Evolutionary conservation across 2,113 vertebrate species (phyloP).

Genomic region (Pandion haliaetus): DNA sequence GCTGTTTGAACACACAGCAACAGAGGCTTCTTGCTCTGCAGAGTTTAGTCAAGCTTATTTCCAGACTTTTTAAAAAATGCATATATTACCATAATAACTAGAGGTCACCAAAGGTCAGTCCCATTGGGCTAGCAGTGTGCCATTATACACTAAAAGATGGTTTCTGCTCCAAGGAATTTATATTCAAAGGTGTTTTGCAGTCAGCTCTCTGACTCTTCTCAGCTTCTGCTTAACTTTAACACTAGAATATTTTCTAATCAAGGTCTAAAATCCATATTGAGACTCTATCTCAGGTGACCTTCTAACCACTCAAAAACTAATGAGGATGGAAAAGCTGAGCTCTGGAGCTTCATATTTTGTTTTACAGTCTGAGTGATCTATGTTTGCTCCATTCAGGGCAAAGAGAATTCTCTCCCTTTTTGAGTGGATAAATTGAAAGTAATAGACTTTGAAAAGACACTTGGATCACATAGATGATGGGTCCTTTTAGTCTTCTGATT

Average conservation of each 20-base stretch:
- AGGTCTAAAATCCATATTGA: not conserved
- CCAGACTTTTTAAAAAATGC: not conserved
- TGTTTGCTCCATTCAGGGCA: not conserved
- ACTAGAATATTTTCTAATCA: constrained; percentile 4
- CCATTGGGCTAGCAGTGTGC: not conserved
- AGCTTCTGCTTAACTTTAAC: not conserved
- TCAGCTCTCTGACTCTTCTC: not conserved
- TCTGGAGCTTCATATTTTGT: not conserved
- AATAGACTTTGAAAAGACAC: not conserved
- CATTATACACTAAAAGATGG: not conserved
- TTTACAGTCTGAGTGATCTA: not conserved
- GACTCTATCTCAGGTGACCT: not conserved
- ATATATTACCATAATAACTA: constrained; percentile 2
- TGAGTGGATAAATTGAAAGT: not conserved
- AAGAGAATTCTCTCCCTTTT: not conserved
- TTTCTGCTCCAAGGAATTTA: not conserved
- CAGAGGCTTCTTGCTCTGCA: not conserved
- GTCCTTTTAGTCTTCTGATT: not conserved
- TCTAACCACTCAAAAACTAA: constrained; percentile 29
- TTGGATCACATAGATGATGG: not conserved
- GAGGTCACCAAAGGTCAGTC: not conserved
- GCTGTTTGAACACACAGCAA: not conserved
- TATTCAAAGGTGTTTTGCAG: not conserved
- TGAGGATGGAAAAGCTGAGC: not conserved
- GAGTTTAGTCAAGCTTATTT: not conserved